phyloP scores from a whole-genome alignment of 2,113 vertebrate species.

The Larimichthys crocea region DNA sequence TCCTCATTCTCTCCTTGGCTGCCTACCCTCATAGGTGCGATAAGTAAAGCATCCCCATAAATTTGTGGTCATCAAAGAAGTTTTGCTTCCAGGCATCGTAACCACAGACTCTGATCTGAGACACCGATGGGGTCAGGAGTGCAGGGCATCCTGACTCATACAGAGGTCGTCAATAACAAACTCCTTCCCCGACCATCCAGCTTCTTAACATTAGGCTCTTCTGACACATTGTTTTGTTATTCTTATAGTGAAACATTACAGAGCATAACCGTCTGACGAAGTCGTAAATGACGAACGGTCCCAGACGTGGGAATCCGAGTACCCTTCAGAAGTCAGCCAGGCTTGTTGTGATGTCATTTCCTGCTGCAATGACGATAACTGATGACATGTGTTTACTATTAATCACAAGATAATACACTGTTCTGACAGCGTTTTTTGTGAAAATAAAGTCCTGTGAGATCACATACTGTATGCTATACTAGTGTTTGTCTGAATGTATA shows the following conservation, averaged over 20 bases:
- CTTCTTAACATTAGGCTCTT: slow-evolving; percentile 16
- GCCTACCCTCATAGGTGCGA: slow-evolving; percentile 62
- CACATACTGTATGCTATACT: not conserved
- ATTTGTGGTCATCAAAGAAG: slow-evolving; percentile 78
- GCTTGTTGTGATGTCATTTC: slow-evolving; percentile 67
- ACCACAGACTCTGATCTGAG: slow-evolving; percentile 65
- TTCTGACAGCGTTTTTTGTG: not conserved
- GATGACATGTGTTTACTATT: slow-evolving; percentile 55
- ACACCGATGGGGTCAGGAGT: slow-evolving; percentile 63
- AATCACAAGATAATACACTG: slow-evolving; percentile 29
- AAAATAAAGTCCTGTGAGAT: not conserved
- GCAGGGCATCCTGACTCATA: slow-evolving; percentile 65
- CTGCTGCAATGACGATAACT: slow-evolving; percentile 35
- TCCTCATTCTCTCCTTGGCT: slow-evolving; percentile 34
- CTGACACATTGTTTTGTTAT: slow-evolving; percentile 70
- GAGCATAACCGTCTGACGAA: slow-evolving; percentile 45
- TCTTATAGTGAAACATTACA: slow-evolving; percentile 68
- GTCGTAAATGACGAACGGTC: slow-evolving; percentile 62
- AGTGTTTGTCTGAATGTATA: not conserved
- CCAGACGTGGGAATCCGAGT: slow-evolving; percentile 63
- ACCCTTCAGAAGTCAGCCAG: slow-evolving; percentile 44
- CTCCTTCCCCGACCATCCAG: slow-evolving; percentile 25
- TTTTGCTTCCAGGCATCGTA: slow-evolving; percentile 63
- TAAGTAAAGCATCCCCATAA: slow-evolving; percentile 75
- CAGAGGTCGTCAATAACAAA: slow-evolving; percentile 67